Base-by-base conservation (phyloP, 2,888 invertebrate genomes). In the Metellina segmentata region DNA sequence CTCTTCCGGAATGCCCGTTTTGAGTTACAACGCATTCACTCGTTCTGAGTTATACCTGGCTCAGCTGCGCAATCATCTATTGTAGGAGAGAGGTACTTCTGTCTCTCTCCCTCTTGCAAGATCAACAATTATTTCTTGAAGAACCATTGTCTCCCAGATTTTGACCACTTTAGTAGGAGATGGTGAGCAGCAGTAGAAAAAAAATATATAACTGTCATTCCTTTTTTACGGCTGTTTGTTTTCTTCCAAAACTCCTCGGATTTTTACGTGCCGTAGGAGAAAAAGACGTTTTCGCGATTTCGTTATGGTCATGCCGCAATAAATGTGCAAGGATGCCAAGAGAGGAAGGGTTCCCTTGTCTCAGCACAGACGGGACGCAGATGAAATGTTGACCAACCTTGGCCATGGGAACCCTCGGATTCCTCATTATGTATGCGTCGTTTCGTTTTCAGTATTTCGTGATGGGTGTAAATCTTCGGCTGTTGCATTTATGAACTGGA, bases 191-290 rank as follows among this genome's bases (percentile, higher is more conserved):
- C 90, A 74, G 72, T 48, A 78, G 77, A 61, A 78, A 79, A 83
- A 87, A 75, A 79, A 75, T 61, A 72, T 74, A 90, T 81, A 85
- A 90, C 85, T 90, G 90, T 86, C 90, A 90, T 81, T 81, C 85
- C 52, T 90, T 90, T 90, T 90, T 90, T 90, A 90, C 85, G 81
- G 90, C 81, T 75, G 85, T 81, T 90, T 90, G 90, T 90, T 90
- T 81, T 75, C 72, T 81, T 72, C 48, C 51, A 78, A 81, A 34
- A 51, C 61, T n/a, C 20, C 61, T n/a, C 20, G 79, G 71, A 53
- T 81, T 85, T 89, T 83, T 79, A 83, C 79, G 90, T 90, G 49
- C 79, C 53, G 71, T n/a, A 13, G 13, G 48, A 71, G 74, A 61
- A 81, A 52, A 72, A 75, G 75, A 49, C 20, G 77, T n/a, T 74